phyloP scores from a whole-genome alignment of 2,113 vertebrate genomes.

The Periophthalmus modestus region DNA sequence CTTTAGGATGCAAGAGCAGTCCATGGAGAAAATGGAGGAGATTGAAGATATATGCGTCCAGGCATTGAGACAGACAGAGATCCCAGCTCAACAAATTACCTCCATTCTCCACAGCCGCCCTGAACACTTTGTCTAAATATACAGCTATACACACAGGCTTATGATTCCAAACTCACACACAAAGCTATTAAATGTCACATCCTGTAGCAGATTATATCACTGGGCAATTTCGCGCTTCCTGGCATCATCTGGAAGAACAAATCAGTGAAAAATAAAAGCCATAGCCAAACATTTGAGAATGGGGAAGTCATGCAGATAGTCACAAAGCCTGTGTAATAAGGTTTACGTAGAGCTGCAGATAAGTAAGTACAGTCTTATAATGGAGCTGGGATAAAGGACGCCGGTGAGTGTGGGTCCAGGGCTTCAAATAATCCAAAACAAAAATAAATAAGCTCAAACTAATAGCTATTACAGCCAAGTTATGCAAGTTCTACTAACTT shows the following conservation, averaged over 20 bases:
- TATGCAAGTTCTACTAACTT: too few relatives aligned
- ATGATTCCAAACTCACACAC: constrained; percentile 41
- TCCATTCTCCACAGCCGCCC: constrained; percentile 31
- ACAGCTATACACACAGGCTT: constrained; percentile 12
- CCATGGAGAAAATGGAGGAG: constrained; percentile 61
- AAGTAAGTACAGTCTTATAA: constrained; percentile 19
- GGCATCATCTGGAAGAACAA: constrained; percentile 44
- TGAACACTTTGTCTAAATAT: constrained; percentile 54
- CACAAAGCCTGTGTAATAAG: constrained; percentile 25
- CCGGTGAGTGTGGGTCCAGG: constrained; percentile 3
- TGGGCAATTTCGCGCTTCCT: constrained; percentile 55
- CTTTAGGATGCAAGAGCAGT: constrained; percentile 51
- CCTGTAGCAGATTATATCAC: constrained; percentile 57
- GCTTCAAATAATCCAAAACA: background rate
- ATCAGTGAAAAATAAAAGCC: constrained; percentile 53
- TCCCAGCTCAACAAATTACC: constrained; percentile 62
- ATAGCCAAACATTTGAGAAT: constrained; percentile 42
- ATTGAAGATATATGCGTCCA: constrained; percentile 72
- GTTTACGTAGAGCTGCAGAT: constrained; percentile 32
- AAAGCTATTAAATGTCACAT: constrained; percentile 56
- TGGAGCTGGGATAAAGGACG: constrained; percentile 11
- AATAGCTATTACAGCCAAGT: too few relatives aligned
- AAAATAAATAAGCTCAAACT: background rate
- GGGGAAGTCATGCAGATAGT: constrained; percentile 35
- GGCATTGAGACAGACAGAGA: constrained; percentile 69